phyloP scores from a whole-genome alignment of 2,797 vertebrate species.

The Florisuga fusca region DNA sequence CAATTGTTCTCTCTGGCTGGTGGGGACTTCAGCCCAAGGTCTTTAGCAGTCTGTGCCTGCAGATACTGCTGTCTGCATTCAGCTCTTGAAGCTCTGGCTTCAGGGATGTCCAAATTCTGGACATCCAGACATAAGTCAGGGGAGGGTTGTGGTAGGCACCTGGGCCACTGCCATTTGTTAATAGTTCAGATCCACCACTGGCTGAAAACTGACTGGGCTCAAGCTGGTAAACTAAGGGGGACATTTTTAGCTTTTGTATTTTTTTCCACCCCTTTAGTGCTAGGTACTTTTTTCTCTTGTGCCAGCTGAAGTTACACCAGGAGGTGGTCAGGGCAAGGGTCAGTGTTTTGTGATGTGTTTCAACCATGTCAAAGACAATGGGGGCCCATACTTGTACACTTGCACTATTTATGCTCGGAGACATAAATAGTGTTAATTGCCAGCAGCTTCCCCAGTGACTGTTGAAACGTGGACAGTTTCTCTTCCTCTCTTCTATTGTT shows the following conservation, averaged over 20 bases:
- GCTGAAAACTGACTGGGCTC: not conserved
- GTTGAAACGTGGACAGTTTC: not conserved
- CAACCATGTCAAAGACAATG: not conserved
- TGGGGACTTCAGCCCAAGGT: not conserved
- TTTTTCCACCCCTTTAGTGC: no score
- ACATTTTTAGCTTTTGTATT: not conserved
- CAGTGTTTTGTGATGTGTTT: not conserved
- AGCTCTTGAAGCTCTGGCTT: not conserved
- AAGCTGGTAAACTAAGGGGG: not conserved
- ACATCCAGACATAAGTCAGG: accelerated
- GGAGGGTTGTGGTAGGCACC: not conserved
- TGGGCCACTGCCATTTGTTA: not conserved
- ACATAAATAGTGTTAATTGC: constrained; percentile 30
- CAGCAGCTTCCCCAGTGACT: constrained; percentile 14
- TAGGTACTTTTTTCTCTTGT: not conserved
- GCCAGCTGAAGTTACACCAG: not conserved
- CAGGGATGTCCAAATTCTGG: not conserved
- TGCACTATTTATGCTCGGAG: not conserved
- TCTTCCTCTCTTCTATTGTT: constrained; percentile 28
- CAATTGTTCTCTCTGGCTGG: not conserved
- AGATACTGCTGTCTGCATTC: not conserved
- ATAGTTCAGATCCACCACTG: not conserved
- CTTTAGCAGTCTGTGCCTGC: not conserved
- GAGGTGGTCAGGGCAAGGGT: not conserved
- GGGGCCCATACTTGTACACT: accelerated